Percentiles rank a stretch among this genome's conserved stretches.
Evolutionary conservation across 2,888 invertebrate species (phyloP).

Genomic region (Acronicta leporina): DNA sequence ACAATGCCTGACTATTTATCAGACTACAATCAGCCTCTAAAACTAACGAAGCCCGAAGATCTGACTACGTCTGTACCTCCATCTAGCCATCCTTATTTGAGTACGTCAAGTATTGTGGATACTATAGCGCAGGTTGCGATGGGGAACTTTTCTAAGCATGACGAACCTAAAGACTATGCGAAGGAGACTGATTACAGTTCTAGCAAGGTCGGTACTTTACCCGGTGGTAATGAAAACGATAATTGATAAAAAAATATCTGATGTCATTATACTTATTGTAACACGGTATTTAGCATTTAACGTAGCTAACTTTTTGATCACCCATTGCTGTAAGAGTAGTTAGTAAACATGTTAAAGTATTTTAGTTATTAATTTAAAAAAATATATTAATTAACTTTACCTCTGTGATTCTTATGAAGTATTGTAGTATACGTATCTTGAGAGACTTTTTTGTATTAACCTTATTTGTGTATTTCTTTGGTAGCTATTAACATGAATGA

Average conservation of each 20-base stretch:
- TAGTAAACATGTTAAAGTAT: too few species aligned
- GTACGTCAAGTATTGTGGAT: slow-evolving; percentile 78
- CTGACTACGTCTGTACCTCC: slow-evolving; percentile 82
- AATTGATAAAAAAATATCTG: slow-evolving; percentile 54
- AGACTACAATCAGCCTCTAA: slow-evolving; percentile 88
- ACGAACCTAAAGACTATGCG: slow-evolving; percentile 79
- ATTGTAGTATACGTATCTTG: neutral
- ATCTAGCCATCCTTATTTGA: slow-evolving; percentile 83
- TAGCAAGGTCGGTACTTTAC: slow-evolving; percentile 60
- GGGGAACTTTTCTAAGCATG: slow-evolving; percentile 81
- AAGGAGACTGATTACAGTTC: slow-evolving; percentile 81
- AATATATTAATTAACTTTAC: neutral
- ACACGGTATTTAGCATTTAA: neutral
- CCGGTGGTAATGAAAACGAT: slow-evolving; percentile 67
- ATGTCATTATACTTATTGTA: slow-evolving; percentile 3
- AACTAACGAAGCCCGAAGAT: slow-evolving; percentile 90
- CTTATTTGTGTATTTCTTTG: too few species aligned
- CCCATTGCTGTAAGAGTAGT: neutral
- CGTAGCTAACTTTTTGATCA: neutral
- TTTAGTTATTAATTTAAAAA: too few species aligned
- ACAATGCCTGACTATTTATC: slow-evolving; percentile 85
- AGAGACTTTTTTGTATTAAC: too few species aligned
- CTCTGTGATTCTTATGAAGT: slow-evolving; percentile 13
- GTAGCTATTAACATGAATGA: too few species aligned
- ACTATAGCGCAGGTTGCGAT: slow-evolving; percentile 82